Evolutionary conservation across 2,113 vertebrate genomes (phyloP).

Genomic region (Coptodon rendalli): DNA sequence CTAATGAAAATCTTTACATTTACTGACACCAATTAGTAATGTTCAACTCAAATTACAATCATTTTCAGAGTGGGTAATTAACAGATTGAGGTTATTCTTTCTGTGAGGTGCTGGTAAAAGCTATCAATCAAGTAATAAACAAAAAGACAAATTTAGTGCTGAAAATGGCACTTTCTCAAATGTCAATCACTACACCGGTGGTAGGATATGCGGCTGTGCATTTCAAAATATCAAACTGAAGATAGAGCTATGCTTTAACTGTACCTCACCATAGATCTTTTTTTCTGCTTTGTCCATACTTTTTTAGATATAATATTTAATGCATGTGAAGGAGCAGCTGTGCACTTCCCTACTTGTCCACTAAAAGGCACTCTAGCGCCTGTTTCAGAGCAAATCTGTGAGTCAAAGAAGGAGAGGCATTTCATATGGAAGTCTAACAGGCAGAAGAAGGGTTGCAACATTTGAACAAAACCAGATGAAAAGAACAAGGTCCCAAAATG

Average conservation of each 20-base stretch:
- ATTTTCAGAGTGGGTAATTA: conserved; percentile 26
- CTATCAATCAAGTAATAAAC: conserved; percentile 1
- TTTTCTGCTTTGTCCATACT: not conserved
- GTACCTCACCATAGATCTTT: not conserved
- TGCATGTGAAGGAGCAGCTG: not conserved
- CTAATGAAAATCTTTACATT: conserved; percentile 42
- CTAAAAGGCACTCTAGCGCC: conserved; percentile 8
- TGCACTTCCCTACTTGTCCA: not conserved
- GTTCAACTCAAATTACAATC: conserved; percentile 39
- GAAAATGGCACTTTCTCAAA: not conserved
- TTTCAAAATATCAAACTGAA: not conserved
- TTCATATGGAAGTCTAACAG: not conserved
- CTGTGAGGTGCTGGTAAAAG: not conserved
- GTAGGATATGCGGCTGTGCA: not conserved
- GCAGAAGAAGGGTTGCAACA: not conserved
- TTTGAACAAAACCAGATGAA: not conserved
- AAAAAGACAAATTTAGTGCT: not conserved
- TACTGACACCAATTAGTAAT: conserved; percentile 50
- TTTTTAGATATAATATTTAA: not conserved
- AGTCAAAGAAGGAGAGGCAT: not conserved
- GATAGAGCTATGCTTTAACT: not conserved
- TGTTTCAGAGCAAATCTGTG: not conserved
- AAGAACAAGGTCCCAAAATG: not conserved
- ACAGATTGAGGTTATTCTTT: conserved; percentile 1
- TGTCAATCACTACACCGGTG: not conserved